phyloP scores from a whole-genome alignment of 2,797 vertebrate genomes.

The Poeciliopsis infans region DNA sequence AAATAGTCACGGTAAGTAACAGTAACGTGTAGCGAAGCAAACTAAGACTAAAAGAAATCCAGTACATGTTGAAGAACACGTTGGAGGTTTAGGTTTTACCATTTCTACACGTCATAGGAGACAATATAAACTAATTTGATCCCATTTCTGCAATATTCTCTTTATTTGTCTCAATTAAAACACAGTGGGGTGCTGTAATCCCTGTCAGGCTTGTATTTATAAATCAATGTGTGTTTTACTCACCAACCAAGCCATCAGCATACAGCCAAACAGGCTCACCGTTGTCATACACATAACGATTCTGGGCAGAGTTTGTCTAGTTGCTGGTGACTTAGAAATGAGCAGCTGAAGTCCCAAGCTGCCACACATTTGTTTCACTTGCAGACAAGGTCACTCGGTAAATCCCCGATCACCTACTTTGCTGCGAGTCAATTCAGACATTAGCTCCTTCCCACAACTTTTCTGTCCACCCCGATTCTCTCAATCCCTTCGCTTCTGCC shows the following conservation, averaged over 20 bases:
- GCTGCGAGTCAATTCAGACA: constrained; percentile 45
- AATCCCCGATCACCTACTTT: constrained; percentile 65
- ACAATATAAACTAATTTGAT: background rate
- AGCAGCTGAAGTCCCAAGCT: constrained; percentile 14
- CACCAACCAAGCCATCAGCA: constrained; percentile 72
- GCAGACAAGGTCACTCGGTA: constrained; percentile 65
- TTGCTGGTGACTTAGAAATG: constrained; percentile 27
- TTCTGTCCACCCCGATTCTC: constrained; percentile 59
- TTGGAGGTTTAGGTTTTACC: constrained; percentile 27
- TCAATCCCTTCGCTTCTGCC: constrained; percentile 67
- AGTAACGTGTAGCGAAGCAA: background rate
- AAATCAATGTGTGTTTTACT: constrained; percentile 50
- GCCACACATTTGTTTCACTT: constrained; percentile 37
- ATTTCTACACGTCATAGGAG: background rate
- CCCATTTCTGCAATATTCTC: constrained; percentile 28
- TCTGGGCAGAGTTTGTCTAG: constrained; percentile 41
- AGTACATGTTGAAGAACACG: background rate
- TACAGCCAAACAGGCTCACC: constrained; percentile 79
- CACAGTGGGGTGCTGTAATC: constrained; percentile 18
- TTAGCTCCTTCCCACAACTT: constrained; percentile 48
- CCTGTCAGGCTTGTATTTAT: constrained; percentile 31
- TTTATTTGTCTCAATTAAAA: constrained; percentile 26
- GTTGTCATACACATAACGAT: constrained; percentile 79
- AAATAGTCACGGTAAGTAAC: constrained; percentile 13
- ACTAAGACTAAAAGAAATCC: background rate